Evolutionary conservation across 2,888 invertebrate genomes (phyloP).

Genomic region (Muscina levida): DNA sequence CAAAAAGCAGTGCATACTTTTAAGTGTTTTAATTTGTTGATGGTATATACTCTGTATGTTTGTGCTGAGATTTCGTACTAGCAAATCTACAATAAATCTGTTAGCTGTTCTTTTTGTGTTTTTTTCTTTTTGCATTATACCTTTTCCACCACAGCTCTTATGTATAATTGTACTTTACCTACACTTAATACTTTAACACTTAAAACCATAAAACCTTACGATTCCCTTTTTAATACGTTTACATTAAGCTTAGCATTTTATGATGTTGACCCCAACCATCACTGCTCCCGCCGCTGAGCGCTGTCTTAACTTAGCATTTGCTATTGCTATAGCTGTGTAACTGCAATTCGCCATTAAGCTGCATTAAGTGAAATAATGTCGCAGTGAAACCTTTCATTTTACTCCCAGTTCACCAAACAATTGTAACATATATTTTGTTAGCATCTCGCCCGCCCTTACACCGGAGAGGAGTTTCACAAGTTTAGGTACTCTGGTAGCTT

Average conservation of each 20-base stretch:
- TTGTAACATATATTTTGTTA: constrained; percentile 36
- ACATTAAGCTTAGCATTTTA: constrained; percentile 20
- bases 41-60: background rate
- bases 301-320: too few relatives aligned
- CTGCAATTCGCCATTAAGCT: constrained; percentile 47
- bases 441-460: background rate
- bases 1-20: constrained; percentile 11
- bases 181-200: constrained; percentile 51
- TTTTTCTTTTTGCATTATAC: too few relatives aligned
- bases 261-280: background rate
- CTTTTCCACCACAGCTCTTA: background rate
- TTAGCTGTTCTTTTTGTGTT: background rate
- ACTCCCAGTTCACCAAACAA: constrained; percentile 48
- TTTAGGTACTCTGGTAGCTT: background rate
- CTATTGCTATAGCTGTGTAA: too few relatives aligned
- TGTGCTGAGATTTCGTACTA: constrained; percentile 3
- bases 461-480: background rate
- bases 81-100: constrained; percentile 21
- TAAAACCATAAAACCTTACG: constrained; percentile 58
- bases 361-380: constrained; percentile 61
- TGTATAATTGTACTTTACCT: constrained; percentile 36
- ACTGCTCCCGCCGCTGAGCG: background rate
- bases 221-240: constrained; percentile 48
- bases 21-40: constrained; percentile 2
- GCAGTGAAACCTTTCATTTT: constrained; percentile 60